Percentiles rank a stretch among this genome's conserved stretches.
These are phyloP conservation scores for Dyspetes luteomarginatus DNA, from an alignment of 2,888 invertebrate genomes.

Conservation along the genomic window DNA sequence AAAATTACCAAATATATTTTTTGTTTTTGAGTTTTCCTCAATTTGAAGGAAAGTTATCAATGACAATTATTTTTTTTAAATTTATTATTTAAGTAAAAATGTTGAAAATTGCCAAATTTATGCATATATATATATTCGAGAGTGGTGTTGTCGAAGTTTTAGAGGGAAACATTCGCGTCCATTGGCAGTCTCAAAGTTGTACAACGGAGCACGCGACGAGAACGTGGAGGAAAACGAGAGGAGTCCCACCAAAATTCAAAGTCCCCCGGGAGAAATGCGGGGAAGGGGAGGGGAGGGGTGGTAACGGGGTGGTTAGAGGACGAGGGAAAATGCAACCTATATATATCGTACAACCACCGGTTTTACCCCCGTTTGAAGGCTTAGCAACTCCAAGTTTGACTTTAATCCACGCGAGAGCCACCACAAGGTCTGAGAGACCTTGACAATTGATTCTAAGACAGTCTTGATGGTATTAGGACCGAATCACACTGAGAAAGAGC, in stretches of 20 bases:
- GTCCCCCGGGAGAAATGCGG: slow-evolving; percentile 70
- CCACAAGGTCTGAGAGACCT: slow-evolving; percentile 75
- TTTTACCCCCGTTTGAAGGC: slow-evolving; percentile 64
- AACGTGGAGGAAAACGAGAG: slow-evolving; percentile 57
- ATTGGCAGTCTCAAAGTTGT: slow-evolving; percentile 24
- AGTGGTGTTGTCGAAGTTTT: not conserved
- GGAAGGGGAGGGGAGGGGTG: not conserved
- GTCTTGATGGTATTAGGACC: slow-evolving; percentile 48
- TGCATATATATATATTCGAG: too few species aligned
- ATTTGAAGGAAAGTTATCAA: too few species aligned
- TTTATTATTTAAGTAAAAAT: too few species aligned
- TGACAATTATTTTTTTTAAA: too few species aligned
- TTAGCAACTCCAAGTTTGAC: slow-evolving; percentile 81
- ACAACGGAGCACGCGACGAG: slow-evolving; percentile 52
- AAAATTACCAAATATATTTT: too few species aligned
- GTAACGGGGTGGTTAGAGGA: not conserved
- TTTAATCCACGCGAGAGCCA: slow-evolving; percentile 83
- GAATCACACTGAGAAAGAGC: not conserved
- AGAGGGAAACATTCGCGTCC: not conserved
- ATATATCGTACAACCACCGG: slow-evolving; percentile 37
- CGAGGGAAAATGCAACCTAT: slow-evolving; percentile 29
- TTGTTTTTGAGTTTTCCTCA: too few species aligned
- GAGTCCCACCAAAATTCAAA: slow-evolving; percentile 77
- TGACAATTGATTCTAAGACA: slow-evolving; percentile 81
- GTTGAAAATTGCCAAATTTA: too few species aligned